phyloP scores from a whole-genome alignment of 2,797 vertebrate genomes.

The Lepilemur ruficaudatus region DNA sequence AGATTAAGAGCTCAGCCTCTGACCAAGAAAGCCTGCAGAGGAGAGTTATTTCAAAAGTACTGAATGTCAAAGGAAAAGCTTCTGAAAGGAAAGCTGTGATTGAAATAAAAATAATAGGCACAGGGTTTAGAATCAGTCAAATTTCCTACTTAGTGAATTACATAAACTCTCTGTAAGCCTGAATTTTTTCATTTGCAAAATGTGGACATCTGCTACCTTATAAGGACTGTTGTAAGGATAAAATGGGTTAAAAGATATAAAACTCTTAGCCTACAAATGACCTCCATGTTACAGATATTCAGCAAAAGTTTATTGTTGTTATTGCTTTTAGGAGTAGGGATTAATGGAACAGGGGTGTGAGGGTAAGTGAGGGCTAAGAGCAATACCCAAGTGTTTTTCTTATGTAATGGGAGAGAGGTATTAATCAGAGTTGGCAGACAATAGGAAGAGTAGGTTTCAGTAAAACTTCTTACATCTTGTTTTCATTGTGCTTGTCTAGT shows the following conservation, averaged over 20 bases:
- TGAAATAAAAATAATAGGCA: constrained; percentile 31
- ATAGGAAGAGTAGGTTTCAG: not conserved
- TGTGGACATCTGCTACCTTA: not conserved
- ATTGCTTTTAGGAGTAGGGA: not conserved
- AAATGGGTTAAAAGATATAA: not conserved
- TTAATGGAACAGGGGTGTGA: not conserved
- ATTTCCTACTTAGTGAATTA: not conserved
- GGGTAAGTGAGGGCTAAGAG: not conserved
- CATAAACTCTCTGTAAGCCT: not conserved
- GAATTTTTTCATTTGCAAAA: not conserved
- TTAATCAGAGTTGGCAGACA: not conserved
- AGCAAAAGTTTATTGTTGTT: not conserved
- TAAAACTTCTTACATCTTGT: not conserved
- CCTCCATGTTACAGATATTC: not conserved
- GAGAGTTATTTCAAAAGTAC: constrained; percentile 21
- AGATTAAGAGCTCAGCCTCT: constrained; percentile 50
- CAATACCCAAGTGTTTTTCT: not conserved
- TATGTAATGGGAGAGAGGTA: not conserved
- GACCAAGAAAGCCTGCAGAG: constrained; percentile 1
- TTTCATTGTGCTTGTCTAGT: not conserved
- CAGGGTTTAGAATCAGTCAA: not conserved
- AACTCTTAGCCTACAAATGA: not conserved
- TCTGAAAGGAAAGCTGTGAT: not conserved
- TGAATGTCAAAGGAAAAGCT: not conserved
- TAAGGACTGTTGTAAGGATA: not conserved